Base-by-base conservation (phyloP, 2,797 vertebrate genomes). In the Pseudomugil tenellus region DNA sequence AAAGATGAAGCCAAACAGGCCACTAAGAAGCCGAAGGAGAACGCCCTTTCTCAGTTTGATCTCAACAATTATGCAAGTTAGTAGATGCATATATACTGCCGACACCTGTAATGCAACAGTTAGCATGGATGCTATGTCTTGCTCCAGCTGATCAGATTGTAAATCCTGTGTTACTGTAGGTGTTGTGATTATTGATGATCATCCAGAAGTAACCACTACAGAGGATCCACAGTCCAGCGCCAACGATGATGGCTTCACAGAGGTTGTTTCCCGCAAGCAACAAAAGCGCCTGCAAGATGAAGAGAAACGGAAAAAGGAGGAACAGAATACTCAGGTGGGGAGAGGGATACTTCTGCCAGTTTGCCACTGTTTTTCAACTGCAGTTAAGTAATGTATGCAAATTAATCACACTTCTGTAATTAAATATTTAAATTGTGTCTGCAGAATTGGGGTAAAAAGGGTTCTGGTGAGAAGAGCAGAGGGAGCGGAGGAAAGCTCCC, bases 51-150 rank as follows among this genome's bases (percentile, higher is more conserved):
- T 65, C 98, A 99, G 79, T 99, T 99, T 87, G 98, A 99, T 87
- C 97, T 99, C 67, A 99, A 99, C 93, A 99, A 99, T 91, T 99
- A 99, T 43, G 98, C 98, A 88, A 99, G 98, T 99, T 90, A 84
- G 97, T 96, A 58, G 37, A 72, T 6, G 1, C 2, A 5, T 59
- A 8, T 5, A 8, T 31, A 3, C 8, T 39, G 25, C 2, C 16
- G 6, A 23, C 11, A 28, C 23, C 28, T 19, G 0, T 1, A 1
- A 43, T 10, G 17, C n/a, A 13, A 29, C n/a, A 1, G 43, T 53
- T 0, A 58, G 0, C 4, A 12, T 5, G 9, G 12, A 61, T 65
- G 6, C 10, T 32, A 13, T 28, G 2, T 1, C 6, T 41, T 1
- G 4, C 17, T 62, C 3, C 0, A 26, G 23, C 17, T 58, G 25